Base-by-base conservation (phyloP, 1,140 invertebrate genomes). In the Drosophila melanica region DNA sequence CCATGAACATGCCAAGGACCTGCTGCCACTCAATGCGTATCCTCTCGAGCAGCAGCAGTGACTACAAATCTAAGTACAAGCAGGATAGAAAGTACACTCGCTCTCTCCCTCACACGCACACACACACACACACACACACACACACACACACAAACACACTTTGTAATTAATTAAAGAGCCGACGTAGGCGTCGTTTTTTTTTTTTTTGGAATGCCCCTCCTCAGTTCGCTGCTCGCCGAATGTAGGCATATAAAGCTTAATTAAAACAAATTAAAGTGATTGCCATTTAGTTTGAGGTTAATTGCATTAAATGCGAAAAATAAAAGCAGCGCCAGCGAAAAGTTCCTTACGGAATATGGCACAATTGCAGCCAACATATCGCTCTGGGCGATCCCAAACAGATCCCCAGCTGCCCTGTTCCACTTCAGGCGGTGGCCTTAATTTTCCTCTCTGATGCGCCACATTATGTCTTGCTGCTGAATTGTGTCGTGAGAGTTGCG, bases 201-300 rank as follows among this genome's bases (percentile, higher is more conserved):
- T 23, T 27, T 48, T 27, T 64, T 77, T 73, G 41, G 79, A 33
- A 51, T 69, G 33, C 37, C 50, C 64, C 66, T 45, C 69, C 55
- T 60, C 51, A 55, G 30, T 39, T 20, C 39, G 9, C n/a, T 6
- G 12, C 37, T 51, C 39, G 39, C 14, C 12, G 23, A 30, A 23
- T 11, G 60, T 87, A 79, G 82, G 81, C 81, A 82, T 82, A 86
- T 79, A 81, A 90, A 85, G 85, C 85, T 89, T 89, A 89, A 89
- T 89, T 89, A 89, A 89, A 85, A 81, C 85, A 90, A 89, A 89
- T 89, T 89, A 89, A 90, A 90, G 80, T 90, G 85, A 89, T 89
- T 89, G 85, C 85, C 85, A 84, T 90, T 85, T 89, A 90, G 85
- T 90, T 89, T 89, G 85, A 90, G 85, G 85, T 89, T 89, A 89